Evolutionary conservation across 2,797 vertebrate genomes (phyloP), one percentile per base, ranked within the genome.

Genomic region (Coendou prehensilis): DNA sequence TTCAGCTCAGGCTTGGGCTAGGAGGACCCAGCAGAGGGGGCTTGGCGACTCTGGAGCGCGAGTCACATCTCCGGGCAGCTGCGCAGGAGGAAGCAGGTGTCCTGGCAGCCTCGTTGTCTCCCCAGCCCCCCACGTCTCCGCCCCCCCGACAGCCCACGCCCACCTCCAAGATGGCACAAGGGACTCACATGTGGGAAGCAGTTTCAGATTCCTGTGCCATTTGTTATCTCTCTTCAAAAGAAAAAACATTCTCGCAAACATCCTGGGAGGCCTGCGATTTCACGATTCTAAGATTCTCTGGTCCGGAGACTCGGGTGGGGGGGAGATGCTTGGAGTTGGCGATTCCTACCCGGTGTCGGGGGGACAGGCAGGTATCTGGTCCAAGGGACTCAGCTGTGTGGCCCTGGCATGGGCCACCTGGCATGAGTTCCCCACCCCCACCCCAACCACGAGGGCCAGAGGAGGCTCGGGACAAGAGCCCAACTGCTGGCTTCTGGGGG

Each of bases 141-240:
- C 61, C 57, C 89, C 93, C 33, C 26, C 63, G 73, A 82, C 69
- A 28, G 88, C 90, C 90, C 76, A 81, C 95, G 28, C 89, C 91
- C 94, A 86, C 94, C 63, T 64, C 83, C 92, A 81, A 87, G 93
- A 85, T 8, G 30, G 71, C 76, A 71, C 30, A 41, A 33, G 64
- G 37, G 75, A n/a, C 63, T 80, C 75, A 56, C 82, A 33, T 67
- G 93, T 88, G 94, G 95, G 93, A 73, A 76, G 33, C 71, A 10
- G 92, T 67, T 94, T 69, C 93, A 87, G 83, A 91, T 96, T 93
- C 95, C 71, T 95, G 76, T 88, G 81, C 93, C 95, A 80, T 95
- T 96, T 90, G 95, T 96, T 94, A 41, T 94, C 82, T 95, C 56
- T 94, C 63, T 84, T 33, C 26, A 45, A 56, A 69, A 86, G 18